Evolutionary conservation across 2,113 vertebrate genomes (phyloP).

Genomic region (Xenopus laevis): DNA sequence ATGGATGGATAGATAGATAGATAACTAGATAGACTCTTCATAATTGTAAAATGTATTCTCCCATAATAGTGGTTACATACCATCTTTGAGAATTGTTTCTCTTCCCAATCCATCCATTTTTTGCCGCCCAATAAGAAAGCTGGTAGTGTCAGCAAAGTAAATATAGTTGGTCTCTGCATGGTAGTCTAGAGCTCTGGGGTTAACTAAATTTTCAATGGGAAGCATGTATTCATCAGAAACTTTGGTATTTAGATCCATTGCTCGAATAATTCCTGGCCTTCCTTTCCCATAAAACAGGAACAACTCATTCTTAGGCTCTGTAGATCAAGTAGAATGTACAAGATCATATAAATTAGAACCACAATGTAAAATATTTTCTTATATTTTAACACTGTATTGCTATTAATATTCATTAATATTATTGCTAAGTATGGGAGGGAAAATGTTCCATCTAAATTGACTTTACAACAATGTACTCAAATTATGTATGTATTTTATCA

Average conservation of each 20-base stretch:
- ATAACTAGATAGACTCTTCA: too few relatives aligned
- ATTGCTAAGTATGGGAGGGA: too few relatives aligned
- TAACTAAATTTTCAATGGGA: conserved; percentile 91
- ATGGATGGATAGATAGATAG: too few relatives aligned
- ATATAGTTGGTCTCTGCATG: conserved; percentile 87
- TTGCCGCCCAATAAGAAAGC: conserved; percentile 92
- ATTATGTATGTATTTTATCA: too few relatives aligned
- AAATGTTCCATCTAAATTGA: too few relatives aligned
- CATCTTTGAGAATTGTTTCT: conserved; percentile 94
- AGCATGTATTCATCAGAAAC: conserved; percentile 91
- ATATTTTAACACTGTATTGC: too few relatives aligned
- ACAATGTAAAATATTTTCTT: too few relatives aligned
- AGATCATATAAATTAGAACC: not conserved
- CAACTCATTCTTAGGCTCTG: conserved; percentile 92
- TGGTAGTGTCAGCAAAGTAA: conserved; percentile 97
- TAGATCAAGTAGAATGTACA: conserved; percentile 47
- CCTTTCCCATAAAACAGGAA: conserved; percentile 98
- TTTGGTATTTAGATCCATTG: conserved; percentile 91
- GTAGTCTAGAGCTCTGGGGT: conserved; percentile 92
- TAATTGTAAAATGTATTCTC: not conserved
- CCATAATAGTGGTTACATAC: conserved; percentile 58
- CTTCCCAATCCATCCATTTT: conserved; percentile 88
- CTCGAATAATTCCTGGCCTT: conserved; percentile 88
- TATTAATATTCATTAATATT: too few relatives aligned
- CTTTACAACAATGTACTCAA: too few relatives aligned